Percentiles rank a stretch among this genome's conserved stretches.
phyloP scores from a whole-genome alignment of 2,888 invertebrate genomes.

The Ernsta delagoae region DNA sequence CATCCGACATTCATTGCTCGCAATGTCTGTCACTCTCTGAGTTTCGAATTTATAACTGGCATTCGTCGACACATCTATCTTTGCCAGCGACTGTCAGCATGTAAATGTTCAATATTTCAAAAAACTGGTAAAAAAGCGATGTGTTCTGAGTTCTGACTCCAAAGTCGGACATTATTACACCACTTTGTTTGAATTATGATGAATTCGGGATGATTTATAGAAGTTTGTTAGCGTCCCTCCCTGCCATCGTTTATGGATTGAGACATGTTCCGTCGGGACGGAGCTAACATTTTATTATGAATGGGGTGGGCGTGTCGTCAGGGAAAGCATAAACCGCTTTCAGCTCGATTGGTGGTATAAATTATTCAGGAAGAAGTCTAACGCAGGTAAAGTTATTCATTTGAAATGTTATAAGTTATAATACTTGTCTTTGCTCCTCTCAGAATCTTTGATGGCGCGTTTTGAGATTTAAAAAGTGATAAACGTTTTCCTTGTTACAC shows the following conservation, averaged over 20 bases:
- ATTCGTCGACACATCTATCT: constrained; percentile 32
- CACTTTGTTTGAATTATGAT: constrained; percentile 26
- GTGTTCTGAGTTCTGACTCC: constrained; percentile 9
- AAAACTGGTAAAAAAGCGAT: constrained; percentile 13
- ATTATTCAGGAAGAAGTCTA: constrained; percentile 54
- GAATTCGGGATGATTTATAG: constrained; percentile 22
- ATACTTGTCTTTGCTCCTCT: constrained; percentile 8
- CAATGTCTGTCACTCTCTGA: constrained; percentile 34
- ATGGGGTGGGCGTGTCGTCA: constrained; percentile 36
- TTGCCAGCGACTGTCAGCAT: constrained; percentile 19
- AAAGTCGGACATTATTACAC: constrained; percentile 17
- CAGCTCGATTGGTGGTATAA: constrained; percentile 59
- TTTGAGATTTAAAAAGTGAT: background rate
- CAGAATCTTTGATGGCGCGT: constrained; percentile 12
- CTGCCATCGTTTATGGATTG: constrained; percentile 14
- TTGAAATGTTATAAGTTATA: constrained; percentile 40
- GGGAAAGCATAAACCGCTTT: constrained; percentile 51
- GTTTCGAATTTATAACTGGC: constrained; percentile 35
- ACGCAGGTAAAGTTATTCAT: constrained; percentile 53
- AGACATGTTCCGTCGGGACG: constrained; percentile 11
- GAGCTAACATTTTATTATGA: constrained; percentile 40
- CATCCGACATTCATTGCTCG: constrained; percentile 35
- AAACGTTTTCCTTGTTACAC: constrained; percentile 26
- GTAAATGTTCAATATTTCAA: constrained; percentile 29
- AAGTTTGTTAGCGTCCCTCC: constrained; percentile 20